Evolutionary conservation across 1,140 invertebrate genomes (phyloP), one percentile per base, ranked within the genome.

Genomic region (Papilio xuthus): DNA sequence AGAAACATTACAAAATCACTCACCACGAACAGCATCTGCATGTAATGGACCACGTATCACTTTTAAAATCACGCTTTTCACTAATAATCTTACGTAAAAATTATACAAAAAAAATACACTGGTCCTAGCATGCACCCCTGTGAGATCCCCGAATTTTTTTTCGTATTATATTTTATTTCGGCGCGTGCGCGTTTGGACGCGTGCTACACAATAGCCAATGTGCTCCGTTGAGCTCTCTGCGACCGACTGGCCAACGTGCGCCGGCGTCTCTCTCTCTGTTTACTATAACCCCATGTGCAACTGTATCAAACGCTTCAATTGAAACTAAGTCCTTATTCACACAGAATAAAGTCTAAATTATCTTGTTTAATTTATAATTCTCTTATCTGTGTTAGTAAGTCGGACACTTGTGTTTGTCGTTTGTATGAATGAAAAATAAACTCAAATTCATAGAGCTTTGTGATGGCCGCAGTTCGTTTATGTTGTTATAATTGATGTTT

Each of bases 371-470:
- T 15, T 10, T 47, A 69, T 78, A 8, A 79, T 74, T 79, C 74
- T 74, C 87, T 88, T 93, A 92, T 93, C 90, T 92, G 91, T 92
- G 90, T 91, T 91, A 90, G 91, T 92, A 88, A 92, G 85, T 89
- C 89, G 87, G 87, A 89, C 90, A 90, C 87, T 90, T 91, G 90
- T 92, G 92, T 93, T 89, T 89, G 89, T 92, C 90, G 88, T 89
- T 87, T 85, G 83, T 87, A 93, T 92, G 92, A 93, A 93, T 93
- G 92, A 92, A 93, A 89, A 90, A 92, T 92, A 92, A 89, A 91
- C 90, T 89, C 82, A 83, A 41, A 85, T 84, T 85, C 86, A 90
- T 89, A 89, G 89, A 91, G 89, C 89, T 92, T 93, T 92, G 87
- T 86, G 90, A 87, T 86, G 83, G 81, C 84, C 83, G 85, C 87